Percentiles rank a stretch among this genome's conserved stretches.
Conservation (phyloP, 2,113 vertebrate genomes). For the Triplophysa siluroides region DNA sequence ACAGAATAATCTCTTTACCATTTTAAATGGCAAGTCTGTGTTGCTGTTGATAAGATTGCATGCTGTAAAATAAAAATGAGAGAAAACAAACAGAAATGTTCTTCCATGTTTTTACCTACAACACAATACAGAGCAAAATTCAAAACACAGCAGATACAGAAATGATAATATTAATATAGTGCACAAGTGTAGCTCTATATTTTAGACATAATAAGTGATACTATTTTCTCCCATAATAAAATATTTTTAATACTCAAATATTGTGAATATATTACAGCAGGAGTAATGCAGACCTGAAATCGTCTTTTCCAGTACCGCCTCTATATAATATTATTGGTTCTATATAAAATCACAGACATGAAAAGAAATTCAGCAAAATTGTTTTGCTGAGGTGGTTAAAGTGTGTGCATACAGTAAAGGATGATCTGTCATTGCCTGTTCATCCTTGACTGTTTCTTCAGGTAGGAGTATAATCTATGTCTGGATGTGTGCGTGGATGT, state of each 20-base stretch:
- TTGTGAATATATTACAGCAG: not conserved
- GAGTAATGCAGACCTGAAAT: not conserved
- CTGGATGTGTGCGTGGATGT: slow-evolving; percentile 9
- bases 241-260: not conserved
- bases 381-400: slow-evolving; percentile 69
- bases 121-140: too few species aligned
- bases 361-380: slow-evolving; percentile 62
- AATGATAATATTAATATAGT: too few species aligned
- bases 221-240: not conserved
- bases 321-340: slow-evolving; percentile 4
- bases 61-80: too few species aligned
- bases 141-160: too few species aligned
- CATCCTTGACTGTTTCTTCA: slow-evolving; percentile 49
- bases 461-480: not conserved
- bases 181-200: not conserved
- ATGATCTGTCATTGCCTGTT: slow-evolving; percentile 46
- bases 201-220: not conserved
- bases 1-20: slow-evolving; percentile 27
- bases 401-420: slow-evolving; percentile 48
- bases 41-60: not conserved
- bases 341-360: slow-evolving; percentile 21
- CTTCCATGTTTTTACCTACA: too few species aligned
- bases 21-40: slow-evolving; percentile 44
- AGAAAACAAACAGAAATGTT: too few species aligned
- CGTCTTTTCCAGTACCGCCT: not conserved